Percentiles rank a stretch among this genome's conserved stretches.
Evolutionary conservation across 2,888 invertebrate species (phyloP).

Genomic region (Ramazzottius varieornatus): DNA sequence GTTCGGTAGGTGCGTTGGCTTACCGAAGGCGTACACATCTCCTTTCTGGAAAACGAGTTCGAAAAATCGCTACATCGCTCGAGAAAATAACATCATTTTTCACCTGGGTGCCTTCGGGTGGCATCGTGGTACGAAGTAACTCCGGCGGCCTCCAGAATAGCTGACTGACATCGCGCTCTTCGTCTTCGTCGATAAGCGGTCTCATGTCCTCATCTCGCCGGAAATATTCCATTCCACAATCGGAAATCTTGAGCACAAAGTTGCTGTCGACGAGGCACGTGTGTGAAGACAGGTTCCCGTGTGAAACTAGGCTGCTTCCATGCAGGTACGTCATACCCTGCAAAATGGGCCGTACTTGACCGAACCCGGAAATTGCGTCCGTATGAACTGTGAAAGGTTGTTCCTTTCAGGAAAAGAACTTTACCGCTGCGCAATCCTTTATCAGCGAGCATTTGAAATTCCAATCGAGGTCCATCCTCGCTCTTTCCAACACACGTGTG

Average conservation of each 20-base stretch:
- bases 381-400: too few relatives aligned
- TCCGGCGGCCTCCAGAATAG: background rate
- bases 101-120: background rate
- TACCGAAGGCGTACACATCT: too few relatives aligned
- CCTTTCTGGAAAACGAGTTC: too few relatives aligned
- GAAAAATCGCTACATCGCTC: too few relatives aligned
- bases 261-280: background rate
- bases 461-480: background rate
- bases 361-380: background rate
- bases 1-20: too few relatives aligned
- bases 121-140: background rate
- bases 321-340: slow-evolving; percentile 3
- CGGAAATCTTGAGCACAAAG: background rate
- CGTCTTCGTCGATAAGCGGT: background rate
- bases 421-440: background rate
- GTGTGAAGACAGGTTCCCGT: background rate
- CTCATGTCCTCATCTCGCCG: background rate
- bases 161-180: background rate
- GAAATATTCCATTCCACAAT: background rate
- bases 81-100: too few relatives aligned
- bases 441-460: background rate
- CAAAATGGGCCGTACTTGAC: background rate
- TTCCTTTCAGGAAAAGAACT: too few relatives aligned
- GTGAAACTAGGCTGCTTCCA: background rate
- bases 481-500: background rate